These are phyloP conservation scores for Oophaga sylvatica DNA, from an alignment of 2,797 vertebrate species.

Conservation along the genomic window DNA sequence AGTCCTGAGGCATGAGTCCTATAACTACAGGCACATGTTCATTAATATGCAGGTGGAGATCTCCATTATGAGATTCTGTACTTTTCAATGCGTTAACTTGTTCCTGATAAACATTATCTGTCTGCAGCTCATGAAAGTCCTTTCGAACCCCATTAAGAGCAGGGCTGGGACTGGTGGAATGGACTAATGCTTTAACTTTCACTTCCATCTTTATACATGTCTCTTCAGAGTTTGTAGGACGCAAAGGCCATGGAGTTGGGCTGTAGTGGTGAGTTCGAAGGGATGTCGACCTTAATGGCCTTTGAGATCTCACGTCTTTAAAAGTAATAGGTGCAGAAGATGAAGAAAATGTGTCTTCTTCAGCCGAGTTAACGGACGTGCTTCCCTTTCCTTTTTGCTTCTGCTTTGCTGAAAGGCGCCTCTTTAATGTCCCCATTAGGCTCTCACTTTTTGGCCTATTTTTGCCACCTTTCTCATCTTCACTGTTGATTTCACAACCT, in stretches of 20 bases:
- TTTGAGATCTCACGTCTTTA: conserved; percentile 89
- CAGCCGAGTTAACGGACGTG: conserved; percentile 80
- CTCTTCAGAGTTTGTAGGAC: conserved; percentile 89
- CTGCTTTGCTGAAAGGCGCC: conserved; percentile 92
- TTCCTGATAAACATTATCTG: conserved; percentile 87
- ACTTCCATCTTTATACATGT: conserved; percentile 96
- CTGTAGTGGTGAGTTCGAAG: conserved; percentile 95
- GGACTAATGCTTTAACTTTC: conserved; percentile 95
- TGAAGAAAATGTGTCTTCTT: conserved; percentile 92
- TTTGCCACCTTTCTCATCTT: conserved; percentile 90
- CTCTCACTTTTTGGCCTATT: conserved; percentile 89
- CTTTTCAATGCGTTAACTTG: conserved; percentile 81
- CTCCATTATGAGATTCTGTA: conserved; percentile 83
- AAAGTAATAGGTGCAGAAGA: conserved; percentile 92
- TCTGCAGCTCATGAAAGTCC: conserved; percentile 89
- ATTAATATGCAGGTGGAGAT: conserved; percentile 91
- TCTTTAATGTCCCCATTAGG: conserved; percentile 95
- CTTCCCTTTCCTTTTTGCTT: conserved; percentile 91
- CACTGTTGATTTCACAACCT: conserved; percentile 83
- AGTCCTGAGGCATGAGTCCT: conserved; percentile 96
- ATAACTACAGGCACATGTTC: conserved; percentile 97
- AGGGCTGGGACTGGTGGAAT: conserved; percentile 89
- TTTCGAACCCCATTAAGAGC: conserved; percentile 91
- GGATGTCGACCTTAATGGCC: conserved; percentile 90
- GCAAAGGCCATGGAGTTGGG: conserved; percentile 94